phyloP scores from a whole-genome alignment of 2,113 vertebrate genomes.

The Pelecanoides urinatrix region DNA sequence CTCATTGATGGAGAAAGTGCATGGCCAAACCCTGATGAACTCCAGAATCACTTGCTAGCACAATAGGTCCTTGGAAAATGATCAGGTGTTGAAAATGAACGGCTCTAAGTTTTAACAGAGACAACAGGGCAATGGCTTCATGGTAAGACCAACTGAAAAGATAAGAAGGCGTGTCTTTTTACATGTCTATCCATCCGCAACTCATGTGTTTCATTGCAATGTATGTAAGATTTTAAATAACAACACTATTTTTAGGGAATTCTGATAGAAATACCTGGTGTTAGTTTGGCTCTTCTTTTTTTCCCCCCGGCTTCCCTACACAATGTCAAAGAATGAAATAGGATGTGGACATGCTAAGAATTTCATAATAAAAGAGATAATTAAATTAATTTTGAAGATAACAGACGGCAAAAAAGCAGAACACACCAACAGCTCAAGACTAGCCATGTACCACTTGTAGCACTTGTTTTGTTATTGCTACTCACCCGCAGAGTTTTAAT shows the following conservation, averaged over 20 bases:
- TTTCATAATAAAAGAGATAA: not conserved
- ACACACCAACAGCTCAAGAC: not conserved
- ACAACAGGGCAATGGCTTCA: not conserved
- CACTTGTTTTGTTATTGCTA: rapidly evolving
- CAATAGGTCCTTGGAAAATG: not conserved
- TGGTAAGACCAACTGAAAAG: not conserved
- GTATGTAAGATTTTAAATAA: not conserved
- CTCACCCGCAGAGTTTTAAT: conserved; percentile 90
- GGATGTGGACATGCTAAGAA: not conserved
- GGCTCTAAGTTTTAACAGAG: not conserved
- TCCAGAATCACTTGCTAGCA: not conserved
- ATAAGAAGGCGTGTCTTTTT: not conserved
- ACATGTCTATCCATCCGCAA: not conserved
- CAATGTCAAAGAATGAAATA: not conserved
- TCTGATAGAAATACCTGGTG: not conserved
- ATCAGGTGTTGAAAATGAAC: not conserved
- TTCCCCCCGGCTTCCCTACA: too few relatives aligned
- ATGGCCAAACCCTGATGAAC: not conserved
- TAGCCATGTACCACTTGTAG: rapidly evolving
- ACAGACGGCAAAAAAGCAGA: not conserved
- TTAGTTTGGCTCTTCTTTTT: not conserved
- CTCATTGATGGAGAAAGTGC: not conserved
- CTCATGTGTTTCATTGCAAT: not conserved
- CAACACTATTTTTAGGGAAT: not conserved
- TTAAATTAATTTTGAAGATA: not conserved